Evolutionary conservation across 2,113 vertebrate species (phyloP), one percentile per base, ranked within the genome.

Genomic region (Perccottus glenii): DNA sequence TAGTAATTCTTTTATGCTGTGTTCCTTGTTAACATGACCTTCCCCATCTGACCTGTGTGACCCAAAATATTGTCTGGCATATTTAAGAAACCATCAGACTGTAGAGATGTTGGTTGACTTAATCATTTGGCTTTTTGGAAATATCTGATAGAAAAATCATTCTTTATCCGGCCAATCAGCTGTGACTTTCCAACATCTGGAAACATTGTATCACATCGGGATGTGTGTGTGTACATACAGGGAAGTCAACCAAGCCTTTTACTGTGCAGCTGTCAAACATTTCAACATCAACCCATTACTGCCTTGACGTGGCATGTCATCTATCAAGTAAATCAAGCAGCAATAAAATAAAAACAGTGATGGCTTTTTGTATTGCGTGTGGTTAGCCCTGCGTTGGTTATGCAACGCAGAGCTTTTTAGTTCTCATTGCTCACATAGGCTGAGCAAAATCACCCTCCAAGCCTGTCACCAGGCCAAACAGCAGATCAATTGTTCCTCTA

Each of bases 401-500:
- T 36, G 86, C 82, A 90, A 91, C 76, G 43, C 1, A 5, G 5
- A 46, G 73, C 67, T 82, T 84, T 91, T 82, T 81, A 60, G 43
- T 71, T 47, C 51, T 68, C 59, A 63, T 63, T 81, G 80, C 82
- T 91, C 85, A 91, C 87, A 86, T 90, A 85, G 82, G 72, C 77
- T 1, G 8, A 60, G 66, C n/a, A 3, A 71, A 75, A 75, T 84
- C 67, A 85, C 56, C 82, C 72, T 74, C 46, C 73, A 85, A 91
- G 80, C 80, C 84, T 90, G 90, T 88, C 85, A 85, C 66, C 59
- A 38, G 81, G 88, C 86, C 90, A 90, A 88, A 85, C 59, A 82
- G 67, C 51, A 67, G 71, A 91, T 91, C 87, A 85, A 90, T 91
- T 91, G 90, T 91, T 90, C 87, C 82, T 82, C 85, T 83, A 81